phyloP scores from a whole-genome alignment of 2,888 invertebrate species.

The Pemphredon lugubris region DNA sequence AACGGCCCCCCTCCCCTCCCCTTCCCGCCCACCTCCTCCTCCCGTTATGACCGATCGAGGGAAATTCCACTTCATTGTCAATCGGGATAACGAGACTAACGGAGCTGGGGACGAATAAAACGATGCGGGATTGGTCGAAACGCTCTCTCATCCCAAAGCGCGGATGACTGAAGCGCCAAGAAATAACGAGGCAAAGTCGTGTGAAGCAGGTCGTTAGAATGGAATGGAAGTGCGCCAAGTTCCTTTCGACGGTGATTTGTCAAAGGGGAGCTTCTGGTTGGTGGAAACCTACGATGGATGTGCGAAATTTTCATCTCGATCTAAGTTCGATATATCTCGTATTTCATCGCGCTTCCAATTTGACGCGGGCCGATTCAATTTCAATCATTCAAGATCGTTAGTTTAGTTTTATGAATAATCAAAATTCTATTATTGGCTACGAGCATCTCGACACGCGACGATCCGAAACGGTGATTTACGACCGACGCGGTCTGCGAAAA shows the following conservation, averaged over 20 bases:
- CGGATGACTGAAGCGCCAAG: constrained; percentile 48
- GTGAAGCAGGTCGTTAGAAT: constrained; percentile 52
- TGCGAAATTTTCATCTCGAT: constrained; percentile 14
- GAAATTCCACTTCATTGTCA: constrained; percentile 43
- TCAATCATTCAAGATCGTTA: too few relatives aligned
- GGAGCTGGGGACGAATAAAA: constrained; percentile 41
- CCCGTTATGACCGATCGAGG: not conserved
- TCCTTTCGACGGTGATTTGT: constrained; percentile 50
- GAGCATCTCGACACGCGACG: too few relatives aligned
- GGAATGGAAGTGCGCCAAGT: constrained; percentile 60
- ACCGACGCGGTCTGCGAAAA: too few relatives aligned
- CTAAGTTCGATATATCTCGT: not conserved
- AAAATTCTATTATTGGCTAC: too few relatives aligned
- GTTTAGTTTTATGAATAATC: too few relatives aligned
- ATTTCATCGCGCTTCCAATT: too few relatives aligned
- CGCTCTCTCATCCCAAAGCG: not conserved
- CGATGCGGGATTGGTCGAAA: not conserved
- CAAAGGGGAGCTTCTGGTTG: constrained; percentile 30
- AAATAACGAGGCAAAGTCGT: constrained; percentile 60
- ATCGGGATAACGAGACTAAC: constrained; percentile 33
- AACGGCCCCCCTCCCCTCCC: too few relatives aligned
- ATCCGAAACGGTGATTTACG: too few relatives aligned
- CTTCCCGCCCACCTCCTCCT: too few relatives aligned
- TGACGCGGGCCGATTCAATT: too few relatives aligned
- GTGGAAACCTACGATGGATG: constrained; percentile 5